phyloP scores from a whole-genome alignment of 2,113 vertebrate genomes.

The Hydrolagus affinis region DNA sequence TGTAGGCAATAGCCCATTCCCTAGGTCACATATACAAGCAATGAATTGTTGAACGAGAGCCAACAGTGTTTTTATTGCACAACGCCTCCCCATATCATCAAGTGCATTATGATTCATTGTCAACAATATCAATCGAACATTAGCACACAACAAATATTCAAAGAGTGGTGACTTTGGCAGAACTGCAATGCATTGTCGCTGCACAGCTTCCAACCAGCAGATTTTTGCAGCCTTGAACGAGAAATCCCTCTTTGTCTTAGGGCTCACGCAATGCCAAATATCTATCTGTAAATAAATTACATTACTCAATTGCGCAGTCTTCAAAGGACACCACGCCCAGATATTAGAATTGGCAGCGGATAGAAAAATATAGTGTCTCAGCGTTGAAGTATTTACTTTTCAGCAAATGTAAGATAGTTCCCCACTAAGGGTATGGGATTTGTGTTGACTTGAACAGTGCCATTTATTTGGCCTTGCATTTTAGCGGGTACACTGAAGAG shows the following conservation, averaged over 20 bases:
- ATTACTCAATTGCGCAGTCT: neutral
- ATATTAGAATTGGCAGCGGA: neutral
- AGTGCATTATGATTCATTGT: conserved; percentile 10
- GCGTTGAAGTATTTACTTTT: neutral
- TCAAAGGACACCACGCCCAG: too few species aligned
- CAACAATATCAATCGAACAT: conserved; percentile 24
- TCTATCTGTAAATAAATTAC: neutral
- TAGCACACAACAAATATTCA: neutral
- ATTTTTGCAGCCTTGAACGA: conserved; percentile 11
- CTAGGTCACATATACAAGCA: neutral
- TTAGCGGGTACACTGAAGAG: neutral
- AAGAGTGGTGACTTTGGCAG: neutral
- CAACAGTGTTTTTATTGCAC: neutral
- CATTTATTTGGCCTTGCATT: neutral
- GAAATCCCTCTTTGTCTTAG: neutral
- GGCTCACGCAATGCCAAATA: neutral
- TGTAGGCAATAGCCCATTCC: neutral
- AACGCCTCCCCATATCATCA: conserved; percentile 26
- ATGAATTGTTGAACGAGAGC: conserved; percentile 15
- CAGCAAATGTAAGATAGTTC: neutral
- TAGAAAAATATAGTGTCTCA: neutral
- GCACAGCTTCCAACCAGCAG: neutral
- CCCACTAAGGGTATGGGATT: neutral
- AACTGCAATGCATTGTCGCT: neutral
- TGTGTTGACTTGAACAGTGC: too few species aligned